A percentile compares a stretch with the other conserved stretches of the same genome.
These are phyloP conservation scores for Heteromurus nitidus DNA, from an alignment of 2,888 invertebrate genomes.

Conservation along the genomic window DNA sequence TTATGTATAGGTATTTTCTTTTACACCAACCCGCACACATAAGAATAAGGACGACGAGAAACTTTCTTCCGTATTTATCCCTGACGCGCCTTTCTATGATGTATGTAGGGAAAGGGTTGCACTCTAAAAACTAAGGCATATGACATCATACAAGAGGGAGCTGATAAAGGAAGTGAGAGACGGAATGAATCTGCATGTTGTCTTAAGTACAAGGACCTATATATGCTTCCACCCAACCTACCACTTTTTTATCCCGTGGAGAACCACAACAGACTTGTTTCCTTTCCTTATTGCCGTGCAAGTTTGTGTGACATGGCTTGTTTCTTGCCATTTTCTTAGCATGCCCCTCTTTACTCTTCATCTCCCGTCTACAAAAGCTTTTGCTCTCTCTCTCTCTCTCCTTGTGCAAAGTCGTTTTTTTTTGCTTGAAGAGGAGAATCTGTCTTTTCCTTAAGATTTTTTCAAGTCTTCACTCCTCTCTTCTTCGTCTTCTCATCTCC, in stretches of 20 bases:
- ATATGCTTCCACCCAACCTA: neutral
- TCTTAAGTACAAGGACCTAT: slow-evolving; percentile 37
- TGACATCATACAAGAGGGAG: neutral
- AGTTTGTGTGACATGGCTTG: neutral
- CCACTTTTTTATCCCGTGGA: slow-evolving; percentile 18
- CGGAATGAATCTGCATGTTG: slow-evolving; percentile 53
- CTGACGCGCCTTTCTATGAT: no score
- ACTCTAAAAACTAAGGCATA: slow-evolving; percentile 1
- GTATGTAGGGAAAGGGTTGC: no score
- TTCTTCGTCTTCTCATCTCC: no score
- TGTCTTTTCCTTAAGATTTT: slow-evolving; percentile 19
- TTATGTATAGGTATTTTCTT: slow-evolving; percentile 2
- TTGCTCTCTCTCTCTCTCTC: slow-evolving; percentile 1
- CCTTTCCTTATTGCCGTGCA: neutral
- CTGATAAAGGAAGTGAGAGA: slow-evolving; percentile 29
- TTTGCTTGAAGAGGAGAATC: neutral
- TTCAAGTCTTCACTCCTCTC: slow-evolving; percentile 13
- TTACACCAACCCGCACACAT: no score
- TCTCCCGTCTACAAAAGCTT: no score
- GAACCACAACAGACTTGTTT: slow-evolving; percentile 31
- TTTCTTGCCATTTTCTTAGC: slow-evolving; percentile 34
- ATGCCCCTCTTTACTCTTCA: no score
- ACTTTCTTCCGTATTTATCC: no score
- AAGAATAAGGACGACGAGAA: no score
- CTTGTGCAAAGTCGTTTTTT: slow-evolving; percentile 6